Base-by-base conservation (phyloP, 2,888 invertebrate species). In the Eilema griseolum region DNA sequence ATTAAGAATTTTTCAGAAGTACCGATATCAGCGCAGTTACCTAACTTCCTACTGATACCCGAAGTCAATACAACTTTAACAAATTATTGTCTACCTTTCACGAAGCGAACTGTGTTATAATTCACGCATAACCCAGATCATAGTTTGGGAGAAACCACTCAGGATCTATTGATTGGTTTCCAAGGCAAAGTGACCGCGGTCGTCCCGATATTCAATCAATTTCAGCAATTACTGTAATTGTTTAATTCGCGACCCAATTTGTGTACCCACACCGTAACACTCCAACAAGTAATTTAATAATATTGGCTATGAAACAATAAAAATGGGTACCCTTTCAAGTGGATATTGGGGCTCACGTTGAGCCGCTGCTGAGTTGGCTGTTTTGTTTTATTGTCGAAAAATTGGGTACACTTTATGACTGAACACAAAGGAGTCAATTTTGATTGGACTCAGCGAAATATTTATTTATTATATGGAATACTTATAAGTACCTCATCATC, bases 161-260 rank as follows among this genome's bases (percentile, higher is more conserved):
- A 33, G 23, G 8, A 57, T 41, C 16, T 14, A 1, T 20, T 52
- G 33, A 65, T 56, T 64, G 52, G 56, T 24, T 56, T 23, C 23
- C 31, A 65, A 31, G 23, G 56, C 14, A 0, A 56, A 16, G 26
- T 31, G 33, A 52, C 56, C 64, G 46, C 24, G 20, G 28, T 66
- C 33, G 31, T 37, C 31, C 41, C 31, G 20, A 59, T 71, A 63
- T 75, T 71, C 69, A 75, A 82, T 79, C 74, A 77, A 74, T 76
- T 69, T 61, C 56, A 59, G 66, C 71, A 61, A 72, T 67, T 62
- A 66, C 33, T 57, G 60, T 62, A 72, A 72, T 74, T 82, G 75
- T 77, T 62, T 62, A 69, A 73, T 72, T 78, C 67, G 12, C 41
- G 46, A 76, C 66, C 68, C 75, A 76, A 76, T 82, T 72, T 64